Evolutionary conservation across 2,888 invertebrate species (phyloP).

Genomic region (Adela reaumurella): DNA sequence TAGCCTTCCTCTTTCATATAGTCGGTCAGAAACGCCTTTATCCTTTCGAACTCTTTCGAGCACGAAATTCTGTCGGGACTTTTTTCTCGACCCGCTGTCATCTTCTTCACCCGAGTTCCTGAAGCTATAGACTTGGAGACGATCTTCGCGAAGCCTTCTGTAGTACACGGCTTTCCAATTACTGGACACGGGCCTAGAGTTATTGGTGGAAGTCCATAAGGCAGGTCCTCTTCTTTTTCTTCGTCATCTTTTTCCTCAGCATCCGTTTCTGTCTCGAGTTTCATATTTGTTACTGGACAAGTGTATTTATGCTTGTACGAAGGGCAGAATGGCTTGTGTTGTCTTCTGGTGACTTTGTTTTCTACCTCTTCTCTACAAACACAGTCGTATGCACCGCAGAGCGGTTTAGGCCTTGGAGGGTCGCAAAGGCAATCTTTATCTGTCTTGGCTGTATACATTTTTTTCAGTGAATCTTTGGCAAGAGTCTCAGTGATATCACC

Average conservation of each 20-base stretch:
- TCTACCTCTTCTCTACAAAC: conserved; percentile 29
- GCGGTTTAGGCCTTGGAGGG: conserved; percentile 33
- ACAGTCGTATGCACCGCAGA: conserved; percentile 41
- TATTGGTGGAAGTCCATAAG: conserved; percentile 43
- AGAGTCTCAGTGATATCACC: conserved; percentile 21
- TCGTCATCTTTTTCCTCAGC: conserved; percentile 29
- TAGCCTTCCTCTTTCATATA: conserved; percentile 37
- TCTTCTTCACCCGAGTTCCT: no score
- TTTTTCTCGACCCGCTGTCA: no score
- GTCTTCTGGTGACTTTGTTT: conserved; percentile 28
- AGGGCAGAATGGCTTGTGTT: conserved; percentile 39
- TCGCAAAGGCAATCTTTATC: conserved; percentile 40
- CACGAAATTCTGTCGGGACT: no score
- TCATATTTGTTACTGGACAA: conserved; percentile 32
- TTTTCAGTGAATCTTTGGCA: no score
- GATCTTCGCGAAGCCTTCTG: conserved; percentile 45
- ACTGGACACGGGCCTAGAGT: conserved; percentile 45
- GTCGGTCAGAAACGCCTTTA: conserved; percentile 39
- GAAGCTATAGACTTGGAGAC: no score
- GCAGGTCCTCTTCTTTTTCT: conserved; percentile 33
- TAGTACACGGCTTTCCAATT: conserved; percentile 39
- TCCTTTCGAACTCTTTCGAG: conserved; percentile 43
- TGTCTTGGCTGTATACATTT: no score
- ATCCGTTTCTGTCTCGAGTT: conserved; percentile 27
- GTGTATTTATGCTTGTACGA: conserved; percentile 32